Conservation (phyloP, 2,888 invertebrate species). For the Spodoptera exigua region DNA sequence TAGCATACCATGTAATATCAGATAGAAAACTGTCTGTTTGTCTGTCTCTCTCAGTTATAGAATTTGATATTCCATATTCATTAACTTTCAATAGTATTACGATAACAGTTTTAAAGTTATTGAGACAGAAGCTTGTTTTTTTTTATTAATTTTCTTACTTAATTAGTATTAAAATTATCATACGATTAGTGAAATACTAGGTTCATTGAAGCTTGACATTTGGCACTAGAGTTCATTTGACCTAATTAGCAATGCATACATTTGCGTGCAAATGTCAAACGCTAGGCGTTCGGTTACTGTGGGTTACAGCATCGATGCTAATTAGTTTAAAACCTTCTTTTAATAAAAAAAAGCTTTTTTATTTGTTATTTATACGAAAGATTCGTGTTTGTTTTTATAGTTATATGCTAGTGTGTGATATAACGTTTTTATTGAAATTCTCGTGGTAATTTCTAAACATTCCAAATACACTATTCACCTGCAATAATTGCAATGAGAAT, state of each 20-base stretch:
- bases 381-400: too few relatives aligned
- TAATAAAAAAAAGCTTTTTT: too few relatives aligned
- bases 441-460: too few relatives aligned
- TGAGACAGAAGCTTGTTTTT: background rate
- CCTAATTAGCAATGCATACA: background rate
- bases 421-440: too few relatives aligned
- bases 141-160: conserved; percentile 3
- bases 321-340: too few relatives aligned
- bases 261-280: background rate
- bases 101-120: conserved; percentile 7
- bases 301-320: too few relatives aligned
- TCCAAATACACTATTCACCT: too few relatives aligned
- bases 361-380: too few relatives aligned
- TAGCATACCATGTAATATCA: conserved; percentile 26
- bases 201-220: conserved; percentile 15
- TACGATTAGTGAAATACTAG: background rate
- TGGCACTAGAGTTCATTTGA: background rate
- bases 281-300: background rate
- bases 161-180: conserved; percentile 20
- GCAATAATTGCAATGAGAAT: too few relatives aligned
- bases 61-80: conserved; percentile 24
- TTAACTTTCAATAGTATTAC: conserved; percentile 19
- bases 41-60: too few relatives aligned
- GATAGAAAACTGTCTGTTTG: conserved; percentile 11
- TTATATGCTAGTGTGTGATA: too few relatives aligned